phyloP scores from a whole-genome alignment of 2,113 vertebrate genomes.

The Misgurnus mizolepis region DNA sequence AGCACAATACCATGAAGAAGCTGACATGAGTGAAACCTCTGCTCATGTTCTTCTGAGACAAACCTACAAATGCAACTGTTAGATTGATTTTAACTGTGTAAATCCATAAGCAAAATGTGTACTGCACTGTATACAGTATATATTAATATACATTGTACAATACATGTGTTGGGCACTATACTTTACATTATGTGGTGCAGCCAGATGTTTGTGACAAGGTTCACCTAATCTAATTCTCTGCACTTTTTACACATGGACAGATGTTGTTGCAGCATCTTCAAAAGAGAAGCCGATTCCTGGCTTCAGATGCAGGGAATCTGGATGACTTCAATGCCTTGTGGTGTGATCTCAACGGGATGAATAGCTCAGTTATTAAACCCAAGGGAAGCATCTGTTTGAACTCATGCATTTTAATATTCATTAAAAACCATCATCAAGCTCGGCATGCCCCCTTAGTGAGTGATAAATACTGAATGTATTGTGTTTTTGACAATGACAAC shows the following conservation, averaged over 20 bases:
- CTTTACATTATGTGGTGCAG: not conserved
- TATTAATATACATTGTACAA: not conserved
- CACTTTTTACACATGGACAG: not conserved
- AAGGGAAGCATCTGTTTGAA: slow-evolving; percentile 9
- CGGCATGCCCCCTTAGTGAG: not conserved
- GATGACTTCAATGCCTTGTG: not conserved
- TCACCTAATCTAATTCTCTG: not conserved
- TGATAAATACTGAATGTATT: slow-evolving; percentile 15
- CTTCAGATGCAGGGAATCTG: not conserved
- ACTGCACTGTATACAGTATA: not conserved
- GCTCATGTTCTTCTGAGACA: not conserved
- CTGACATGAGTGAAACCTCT: not conserved
- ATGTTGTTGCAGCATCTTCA: slow-evolving; percentile 6
- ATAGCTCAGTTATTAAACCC: not conserved
- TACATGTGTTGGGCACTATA: not conserved
- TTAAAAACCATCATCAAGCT: slow-evolving; percentile 8
- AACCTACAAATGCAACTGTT: not conserved
- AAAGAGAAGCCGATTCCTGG: not conserved
- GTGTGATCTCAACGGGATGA: not conserved
- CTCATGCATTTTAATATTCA: slow-evolving; percentile 14
- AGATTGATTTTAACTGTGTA: not conserved
- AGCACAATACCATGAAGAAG: slow-evolving; percentile 36
- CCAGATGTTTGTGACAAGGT: not conserved
- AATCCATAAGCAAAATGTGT: no score
- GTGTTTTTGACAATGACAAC: slow-evolving; percentile 13